Percentiles rank a stretch among this genome's conserved stretches.
These are phyloP conservation scores for Geophilus truncorum DNA, from an alignment of 2,888 invertebrate species.

Conservation along the genomic window DNA sequence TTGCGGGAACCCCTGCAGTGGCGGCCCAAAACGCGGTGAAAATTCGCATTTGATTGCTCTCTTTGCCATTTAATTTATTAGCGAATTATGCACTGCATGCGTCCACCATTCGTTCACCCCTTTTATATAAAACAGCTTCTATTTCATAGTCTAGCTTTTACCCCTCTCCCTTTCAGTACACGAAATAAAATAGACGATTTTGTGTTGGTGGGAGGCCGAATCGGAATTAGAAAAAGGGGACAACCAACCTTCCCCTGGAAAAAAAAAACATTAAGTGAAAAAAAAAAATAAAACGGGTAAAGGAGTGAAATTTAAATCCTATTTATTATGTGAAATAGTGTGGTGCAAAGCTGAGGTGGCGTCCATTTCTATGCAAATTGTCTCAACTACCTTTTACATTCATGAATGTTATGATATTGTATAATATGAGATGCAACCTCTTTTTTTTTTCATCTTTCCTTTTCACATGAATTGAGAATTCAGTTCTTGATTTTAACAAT, in stretches of 20 bases:
- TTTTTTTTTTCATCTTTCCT: neutral
- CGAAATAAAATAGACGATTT: conserved; percentile 8
- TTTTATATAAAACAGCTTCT: neutral
- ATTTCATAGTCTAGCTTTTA: neutral
- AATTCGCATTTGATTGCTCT: conserved; percentile 22
- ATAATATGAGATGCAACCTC: neutral
- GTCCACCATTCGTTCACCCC: conserved; percentile 14
- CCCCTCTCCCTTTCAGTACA: neutral
- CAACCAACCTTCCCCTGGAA: neutral
- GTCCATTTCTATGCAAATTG: conserved; percentile 17
- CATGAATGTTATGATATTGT: conserved; percentile 13
- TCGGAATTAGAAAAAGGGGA: neutral
- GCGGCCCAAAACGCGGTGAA: neutral
- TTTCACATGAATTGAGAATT: neutral
- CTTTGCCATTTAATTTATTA: conserved; percentile 21
- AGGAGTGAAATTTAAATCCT: conserved; percentile 7
- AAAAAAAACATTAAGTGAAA: neutral
- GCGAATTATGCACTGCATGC: conserved; percentile 25
- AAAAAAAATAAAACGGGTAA: neutral
- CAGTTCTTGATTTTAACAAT: too few relatives aligned
- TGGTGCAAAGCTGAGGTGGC: neutral
- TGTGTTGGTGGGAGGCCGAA: conserved; percentile 2
- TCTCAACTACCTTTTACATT: conserved; percentile 5
- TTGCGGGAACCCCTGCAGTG: neutral
- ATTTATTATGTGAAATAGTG: neutral